Evolutionary conservation across 2,888 invertebrate genomes (phyloP).

Genomic region (Tetranychus piercei): DNA sequence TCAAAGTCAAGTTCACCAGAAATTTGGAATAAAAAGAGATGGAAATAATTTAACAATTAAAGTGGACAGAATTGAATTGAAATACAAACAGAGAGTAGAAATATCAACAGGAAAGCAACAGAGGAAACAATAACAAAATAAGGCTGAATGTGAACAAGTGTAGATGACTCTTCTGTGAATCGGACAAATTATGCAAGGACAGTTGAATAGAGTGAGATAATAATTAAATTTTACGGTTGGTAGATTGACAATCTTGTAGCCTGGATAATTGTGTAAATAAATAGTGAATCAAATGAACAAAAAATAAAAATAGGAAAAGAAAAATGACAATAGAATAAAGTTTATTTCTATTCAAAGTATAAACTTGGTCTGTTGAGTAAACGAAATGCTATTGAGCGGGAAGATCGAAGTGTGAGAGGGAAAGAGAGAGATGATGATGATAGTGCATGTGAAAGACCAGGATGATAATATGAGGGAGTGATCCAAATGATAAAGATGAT

Average conservation of each 20-base stretch:
- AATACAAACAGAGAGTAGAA: too few species aligned
- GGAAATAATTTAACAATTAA: too few species aligned
- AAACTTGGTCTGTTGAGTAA: neutral
- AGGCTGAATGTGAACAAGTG: neutral
- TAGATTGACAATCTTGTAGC: neutral
- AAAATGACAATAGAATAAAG: neutral
- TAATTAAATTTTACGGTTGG: neutral
- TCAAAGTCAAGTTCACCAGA: too few species aligned
- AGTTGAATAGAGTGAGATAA: neutral
- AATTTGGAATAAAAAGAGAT: too few species aligned
- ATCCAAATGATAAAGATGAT: neutral
- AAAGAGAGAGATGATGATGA: conserved; percentile 5
- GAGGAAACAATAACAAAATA: too few species aligned
- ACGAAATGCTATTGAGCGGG: neutral
- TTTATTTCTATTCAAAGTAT: neutral
- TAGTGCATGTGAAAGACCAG: neutral
- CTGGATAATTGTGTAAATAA: neutral
- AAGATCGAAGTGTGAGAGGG: neutral
- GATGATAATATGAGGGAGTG: neutral
- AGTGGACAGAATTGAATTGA: too few species aligned
- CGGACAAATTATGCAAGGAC: too few species aligned
- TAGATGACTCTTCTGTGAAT: neutral
- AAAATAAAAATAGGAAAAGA: neutral
- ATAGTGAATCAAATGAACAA: neutral
- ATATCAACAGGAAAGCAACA: too few species aligned